These are phyloP conservation scores for Drosophila paracracens DNA, from an alignment of 2,888 invertebrate species.

Conservation along the genomic window DNA sequence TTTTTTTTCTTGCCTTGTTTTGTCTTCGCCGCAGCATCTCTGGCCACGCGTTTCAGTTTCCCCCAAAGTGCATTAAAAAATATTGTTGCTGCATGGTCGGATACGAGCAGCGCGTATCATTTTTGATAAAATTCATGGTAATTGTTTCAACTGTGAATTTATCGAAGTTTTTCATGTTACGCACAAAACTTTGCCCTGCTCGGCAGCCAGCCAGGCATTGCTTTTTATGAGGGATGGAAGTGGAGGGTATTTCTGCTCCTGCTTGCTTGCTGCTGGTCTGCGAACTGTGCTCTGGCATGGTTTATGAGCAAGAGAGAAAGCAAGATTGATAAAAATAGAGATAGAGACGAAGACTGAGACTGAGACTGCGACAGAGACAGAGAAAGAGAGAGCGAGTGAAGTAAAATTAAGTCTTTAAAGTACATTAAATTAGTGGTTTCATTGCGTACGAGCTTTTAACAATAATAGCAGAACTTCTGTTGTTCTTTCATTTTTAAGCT, in stretches of 20 bases:
- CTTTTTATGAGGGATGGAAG: constrained; percentile 50
- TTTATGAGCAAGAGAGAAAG: not conserved
- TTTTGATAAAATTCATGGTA: constrained; percentile 81
- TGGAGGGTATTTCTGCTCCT: constrained; percentile 16
- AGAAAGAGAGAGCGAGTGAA: not conserved
- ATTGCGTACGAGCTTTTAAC: constrained; percentile 34
- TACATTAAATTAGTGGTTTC: constrained; percentile 55
- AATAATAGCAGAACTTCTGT: constrained; percentile 19
- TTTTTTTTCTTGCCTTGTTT: constrained; percentile 14
- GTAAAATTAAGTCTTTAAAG: constrained; percentile 54
- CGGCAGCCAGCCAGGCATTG: constrained; percentile 52
- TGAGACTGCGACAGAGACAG: not conserved
- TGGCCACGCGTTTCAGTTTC: constrained; percentile 68
- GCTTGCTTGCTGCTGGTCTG: constrained; percentile 2
- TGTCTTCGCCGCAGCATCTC: constrained; percentile 17
- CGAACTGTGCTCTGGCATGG: constrained; percentile 2
- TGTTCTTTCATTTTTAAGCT: constrained; percentile 10
- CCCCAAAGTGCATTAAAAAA: constrained; percentile 81
- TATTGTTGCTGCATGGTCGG: constrained; percentile 81
- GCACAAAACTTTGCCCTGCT: constrained; percentile 75
- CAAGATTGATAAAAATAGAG: not conserved
- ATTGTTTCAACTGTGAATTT: constrained; percentile 81
- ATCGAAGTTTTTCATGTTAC: constrained; percentile 81
- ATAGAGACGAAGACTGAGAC: not conserved
- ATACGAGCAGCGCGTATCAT: constrained; percentile 79